These are phyloP conservation scores for Pseudorhiza aurosa DNA, from an alignment of 30 jellyfish, hydroid and myxozoan genomes.

Conservation along the genomic window DNA sequence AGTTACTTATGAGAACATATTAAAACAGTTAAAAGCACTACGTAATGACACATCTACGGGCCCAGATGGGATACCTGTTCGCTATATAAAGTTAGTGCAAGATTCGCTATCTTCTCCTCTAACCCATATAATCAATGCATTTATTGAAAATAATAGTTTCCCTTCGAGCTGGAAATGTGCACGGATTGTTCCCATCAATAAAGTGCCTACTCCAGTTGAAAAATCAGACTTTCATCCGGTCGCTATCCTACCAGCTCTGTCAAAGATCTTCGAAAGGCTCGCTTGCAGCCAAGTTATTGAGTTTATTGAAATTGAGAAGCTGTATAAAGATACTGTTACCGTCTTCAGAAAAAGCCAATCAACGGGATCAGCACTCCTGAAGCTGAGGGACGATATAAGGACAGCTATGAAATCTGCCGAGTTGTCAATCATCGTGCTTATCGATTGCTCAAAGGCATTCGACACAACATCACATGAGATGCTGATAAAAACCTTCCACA, in stretches of 20 bases:
- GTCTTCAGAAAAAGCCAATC: slow-evolving; percentile 21
- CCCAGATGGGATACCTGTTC: slow-evolving; percentile 1
- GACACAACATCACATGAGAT: slow-evolving; percentile 27
- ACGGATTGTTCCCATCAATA: neutral
- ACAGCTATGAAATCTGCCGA: slow-evolving; percentile 59
- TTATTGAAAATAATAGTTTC: neutral
- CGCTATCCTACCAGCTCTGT: slow-evolving; percentile 8
- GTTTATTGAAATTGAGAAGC: neutral
- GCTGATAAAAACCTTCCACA: slow-evolving; percentile 6
- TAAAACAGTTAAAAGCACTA: neutral
- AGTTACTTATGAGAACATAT: neutral
- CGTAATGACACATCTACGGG: slow-evolving; percentile 4
- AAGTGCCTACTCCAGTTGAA: neutral
- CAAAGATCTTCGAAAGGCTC: neutral
- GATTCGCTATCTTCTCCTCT: neutral
- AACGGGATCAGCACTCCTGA: slow-evolving; percentile 26
- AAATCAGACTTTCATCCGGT: slow-evolving; percentile 2
- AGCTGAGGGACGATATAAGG: slow-evolving; percentile 32
- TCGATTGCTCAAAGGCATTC: slow-evolving; percentile 30
- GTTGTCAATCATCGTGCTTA: slow-evolving; percentile 27
- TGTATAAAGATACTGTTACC: slow-evolving; percentile 7
- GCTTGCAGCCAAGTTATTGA: slow-evolving; percentile 20
- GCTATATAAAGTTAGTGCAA: neutral
- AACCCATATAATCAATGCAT: slow-evolving; percentile 6
- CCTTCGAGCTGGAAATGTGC: slow-evolving; percentile 1